Conservation (phyloP, 2,888 invertebrate genomes). For the Cyclophora punctaria region DNA sequence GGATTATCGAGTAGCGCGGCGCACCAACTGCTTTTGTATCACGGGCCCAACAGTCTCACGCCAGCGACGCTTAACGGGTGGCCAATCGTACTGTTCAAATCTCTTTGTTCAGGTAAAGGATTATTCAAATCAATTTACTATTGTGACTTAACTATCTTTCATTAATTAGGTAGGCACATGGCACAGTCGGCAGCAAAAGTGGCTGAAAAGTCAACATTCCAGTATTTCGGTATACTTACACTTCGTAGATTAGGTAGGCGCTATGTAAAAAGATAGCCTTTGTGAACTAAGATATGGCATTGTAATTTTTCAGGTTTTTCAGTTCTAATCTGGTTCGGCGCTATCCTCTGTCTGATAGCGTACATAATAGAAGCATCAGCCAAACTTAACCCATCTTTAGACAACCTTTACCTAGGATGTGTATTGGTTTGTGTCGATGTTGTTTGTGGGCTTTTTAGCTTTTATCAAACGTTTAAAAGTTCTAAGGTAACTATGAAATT, state of each 20-base stretch:
- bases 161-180: no score
- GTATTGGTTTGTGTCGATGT: constrained; percentile 95
- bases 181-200: no score
- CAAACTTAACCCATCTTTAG: constrained; percentile 90
- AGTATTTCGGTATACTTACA: no score
- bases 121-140: no score
- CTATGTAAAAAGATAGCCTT: no score
- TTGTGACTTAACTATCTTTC: no score
- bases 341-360: constrained; percentile 79
- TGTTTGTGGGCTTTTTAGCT: constrained; percentile 97
- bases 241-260: no score
- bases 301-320: constrained; percentile 79
- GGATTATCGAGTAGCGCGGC: constrained; percentile 79
- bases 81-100: constrained; percentile 74
- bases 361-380: constrained; percentile 80
- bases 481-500: constrained; percentile 70
- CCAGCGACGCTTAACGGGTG: constrained; percentile 84
- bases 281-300: no score
- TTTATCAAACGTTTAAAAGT: constrained; percentile 98
- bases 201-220: no score
- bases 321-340: constrained; percentile 85
- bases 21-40: constrained; percentile 67
- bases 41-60: constrained; percentile 83
- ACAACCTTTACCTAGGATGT: constrained; percentile 96
- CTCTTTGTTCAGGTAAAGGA: constrained; percentile 52